phyloP scores from a whole-genome alignment of 1,140 invertebrate species.

The Hesperophylax magnus region DNA sequence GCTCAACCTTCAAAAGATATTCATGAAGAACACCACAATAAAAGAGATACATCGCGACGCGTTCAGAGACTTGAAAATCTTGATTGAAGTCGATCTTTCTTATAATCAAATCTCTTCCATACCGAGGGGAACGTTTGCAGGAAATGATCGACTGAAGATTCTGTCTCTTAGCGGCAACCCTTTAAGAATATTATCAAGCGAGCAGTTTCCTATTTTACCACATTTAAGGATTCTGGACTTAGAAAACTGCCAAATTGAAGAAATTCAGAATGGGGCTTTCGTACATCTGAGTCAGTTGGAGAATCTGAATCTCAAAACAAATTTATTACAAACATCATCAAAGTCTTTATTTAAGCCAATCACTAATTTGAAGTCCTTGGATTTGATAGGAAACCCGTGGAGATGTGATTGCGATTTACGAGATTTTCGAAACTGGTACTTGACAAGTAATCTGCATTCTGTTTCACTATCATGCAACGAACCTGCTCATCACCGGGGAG shows the following conservation, averaged over 20 bases:
- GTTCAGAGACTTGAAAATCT: constrained; percentile 82
- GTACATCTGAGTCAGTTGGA: constrained; percentile 78
- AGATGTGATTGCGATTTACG: constrained; percentile 85
- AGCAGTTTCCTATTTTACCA: constrained; percentile 80
- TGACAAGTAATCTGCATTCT: constrained; percentile 75
- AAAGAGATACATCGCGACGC: constrained; percentile 79
- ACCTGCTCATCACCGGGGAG: constrained; percentile 72
- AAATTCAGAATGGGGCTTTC: constrained; percentile 78
- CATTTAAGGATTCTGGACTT: constrained; percentile 81
- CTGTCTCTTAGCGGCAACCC: constrained; percentile 81
- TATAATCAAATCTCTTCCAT: constrained; percentile 79
- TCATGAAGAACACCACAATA: constrained; percentile 78
- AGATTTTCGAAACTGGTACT: constrained; percentile 81
- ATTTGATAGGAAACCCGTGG: constrained; percentile 86
- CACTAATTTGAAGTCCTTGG: constrained; percentile 78
- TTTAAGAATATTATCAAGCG: constrained; percentile 71
- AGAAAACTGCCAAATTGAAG: constrained; percentile 76
- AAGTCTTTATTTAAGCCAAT: constrained; percentile 77
- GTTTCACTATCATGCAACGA: constrained; percentile 75
- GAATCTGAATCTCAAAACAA: constrained; percentile 79
- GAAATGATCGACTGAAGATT: constrained; percentile 79
- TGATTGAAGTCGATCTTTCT: constrained; percentile 86
- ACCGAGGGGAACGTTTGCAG: constrained; percentile 79
- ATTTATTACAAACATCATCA: constrained; percentile 77
- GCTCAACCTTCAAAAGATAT: constrained; percentile 83